Conservation (phyloP, 2,888 invertebrate genomes). For the Embidobia sp. region DNA sequence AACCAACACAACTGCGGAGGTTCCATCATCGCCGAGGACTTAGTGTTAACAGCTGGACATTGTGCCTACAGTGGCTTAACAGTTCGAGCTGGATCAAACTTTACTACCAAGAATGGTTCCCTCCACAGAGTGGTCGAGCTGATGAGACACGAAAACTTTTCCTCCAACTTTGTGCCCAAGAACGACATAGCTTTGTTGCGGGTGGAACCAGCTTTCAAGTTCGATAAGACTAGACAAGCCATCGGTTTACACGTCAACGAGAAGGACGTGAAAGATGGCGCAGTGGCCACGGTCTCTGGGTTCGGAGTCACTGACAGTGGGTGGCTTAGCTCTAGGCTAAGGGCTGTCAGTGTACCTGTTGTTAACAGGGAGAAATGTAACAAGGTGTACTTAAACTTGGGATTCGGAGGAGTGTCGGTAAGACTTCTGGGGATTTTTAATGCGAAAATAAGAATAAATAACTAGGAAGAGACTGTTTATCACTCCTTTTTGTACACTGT, state of each 20-base stretch:
- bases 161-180: background rate
- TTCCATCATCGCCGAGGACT: conserved; percentile 37
- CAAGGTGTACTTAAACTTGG: conserved; percentile 75
- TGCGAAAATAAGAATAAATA: too few relatives aligned
- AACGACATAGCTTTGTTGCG: conserved; percentile 58
- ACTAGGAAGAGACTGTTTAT: too few relatives aligned
- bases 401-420: conserved; percentile 33
- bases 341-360: conserved; percentile 83
- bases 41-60: conserved; percentile 53
- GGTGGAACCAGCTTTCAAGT: conserved; percentile 44
- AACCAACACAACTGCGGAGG: conserved; percentile 41
- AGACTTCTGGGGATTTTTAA: too few relatives aligned
- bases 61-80: background rate
- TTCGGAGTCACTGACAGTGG: conserved; percentile 51
- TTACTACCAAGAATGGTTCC: conserved; percentile 35
- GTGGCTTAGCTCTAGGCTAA: background rate
- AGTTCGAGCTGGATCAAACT: conserved; percentile 48
- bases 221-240: conserved; percentile 32
- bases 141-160: conserved; percentile 37
- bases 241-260: conserved; percentile 30
- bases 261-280: conserved; percentile 33
- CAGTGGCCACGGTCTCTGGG: conserved; percentile 47
- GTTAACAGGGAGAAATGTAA: conserved; percentile 82
- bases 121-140: conserved; percentile 23
- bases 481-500: too few relatives aligned